Evolutionary conservation across 2,888 invertebrate species (phyloP).

Genomic region (Homarus gammarus): DNA sequence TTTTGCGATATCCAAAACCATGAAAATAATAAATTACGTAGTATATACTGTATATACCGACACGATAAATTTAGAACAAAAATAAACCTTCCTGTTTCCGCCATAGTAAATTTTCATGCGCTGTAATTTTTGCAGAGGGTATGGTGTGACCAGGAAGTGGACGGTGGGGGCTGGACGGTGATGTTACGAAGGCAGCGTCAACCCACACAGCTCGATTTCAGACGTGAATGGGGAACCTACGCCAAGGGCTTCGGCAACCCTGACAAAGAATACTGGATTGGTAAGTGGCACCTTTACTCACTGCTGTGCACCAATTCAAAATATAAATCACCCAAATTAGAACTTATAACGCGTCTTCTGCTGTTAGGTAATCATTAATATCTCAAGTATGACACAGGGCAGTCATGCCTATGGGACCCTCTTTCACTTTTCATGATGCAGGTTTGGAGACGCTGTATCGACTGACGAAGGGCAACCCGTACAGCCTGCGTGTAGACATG

Average conservation of each 20-base stretch:
- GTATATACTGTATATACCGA: too few relatives aligned
- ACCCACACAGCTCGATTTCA: slow-evolving; percentile 60
- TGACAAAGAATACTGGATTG: slow-evolving; percentile 71
- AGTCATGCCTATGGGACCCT: too few relatives aligned
- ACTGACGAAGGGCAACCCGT: slow-evolving; percentile 60
- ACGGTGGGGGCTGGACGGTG: slow-evolving; percentile 73
- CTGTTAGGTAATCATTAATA: too few relatives aligned
- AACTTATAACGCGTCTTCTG: too few relatives aligned
- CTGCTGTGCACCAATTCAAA: too few relatives aligned
- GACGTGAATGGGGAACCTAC: slow-evolving; percentile 53
- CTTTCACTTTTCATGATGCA: too few relatives aligned
- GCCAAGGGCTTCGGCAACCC: slow-evolving; percentile 65
- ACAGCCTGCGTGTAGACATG: slow-evolving; percentile 64
- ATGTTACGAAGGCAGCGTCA: slow-evolving; percentile 56
- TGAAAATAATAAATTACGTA: too few relatives aligned
- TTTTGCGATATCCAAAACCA: too few relatives aligned
- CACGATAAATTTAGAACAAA: too few relatives aligned
- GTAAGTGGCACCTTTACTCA: slow-evolving; percentile 22
- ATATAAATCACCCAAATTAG: too few relatives aligned
- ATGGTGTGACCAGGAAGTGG: slow-evolving; percentile 65
- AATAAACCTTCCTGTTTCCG: too few relatives aligned
- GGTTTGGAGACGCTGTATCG: slow-evolving; percentile 67
- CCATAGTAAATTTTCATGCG: not conserved
- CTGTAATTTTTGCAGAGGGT: slow-evolving; percentile 24
- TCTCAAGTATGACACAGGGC: too few relatives aligned